Percentiles rank a stretch among this genome's conserved stretches.
Conservation (phyloP, 2,888 invertebrate species). For the Melanostoma scalare region DNA sequence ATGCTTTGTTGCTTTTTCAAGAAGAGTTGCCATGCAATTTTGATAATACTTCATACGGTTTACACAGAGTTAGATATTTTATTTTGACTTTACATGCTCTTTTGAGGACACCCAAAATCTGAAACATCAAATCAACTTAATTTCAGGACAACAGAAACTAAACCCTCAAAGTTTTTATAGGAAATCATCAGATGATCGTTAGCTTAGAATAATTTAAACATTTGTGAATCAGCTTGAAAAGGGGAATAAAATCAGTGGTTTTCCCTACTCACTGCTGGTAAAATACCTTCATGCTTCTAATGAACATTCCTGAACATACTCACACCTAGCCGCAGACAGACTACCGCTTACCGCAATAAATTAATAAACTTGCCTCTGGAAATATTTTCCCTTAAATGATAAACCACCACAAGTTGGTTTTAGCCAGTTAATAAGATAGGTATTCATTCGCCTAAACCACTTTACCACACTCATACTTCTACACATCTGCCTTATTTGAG, state of each 20-base stretch:
- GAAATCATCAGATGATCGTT: too few relatives aligned
- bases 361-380: conserved; percentile 61
- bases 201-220: too few relatives aligned
- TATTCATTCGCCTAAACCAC: conserved; percentile 27
- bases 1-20: neutral
- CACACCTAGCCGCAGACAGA: conserved; percentile 50
- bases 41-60: too few relatives aligned
- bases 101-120: too few relatives aligned
- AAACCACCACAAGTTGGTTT: conserved; percentile 23
- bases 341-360: conserved; percentile 55
- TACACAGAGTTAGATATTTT: too few relatives aligned
- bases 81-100: too few relatives aligned
- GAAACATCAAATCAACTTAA: too few relatives aligned
- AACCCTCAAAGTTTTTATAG: too few relatives aligned
- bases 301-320: neutral
- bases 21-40: neutral
- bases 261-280: too few relatives aligned
- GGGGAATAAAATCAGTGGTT: too few relatives aligned
- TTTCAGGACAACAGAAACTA: too few relatives aligned
- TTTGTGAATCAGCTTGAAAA: too few relatives aligned
- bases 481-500: conserved; percentile 48
- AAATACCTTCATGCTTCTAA: neutral
- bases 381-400: conserved; percentile 48
- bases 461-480: conserved; percentile 30
- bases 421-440: conserved; percentile 25